phyloP scores from a whole-genome alignment of 2,113 vertebrate genomes.

The Anoplopoma fimbria region DNA sequence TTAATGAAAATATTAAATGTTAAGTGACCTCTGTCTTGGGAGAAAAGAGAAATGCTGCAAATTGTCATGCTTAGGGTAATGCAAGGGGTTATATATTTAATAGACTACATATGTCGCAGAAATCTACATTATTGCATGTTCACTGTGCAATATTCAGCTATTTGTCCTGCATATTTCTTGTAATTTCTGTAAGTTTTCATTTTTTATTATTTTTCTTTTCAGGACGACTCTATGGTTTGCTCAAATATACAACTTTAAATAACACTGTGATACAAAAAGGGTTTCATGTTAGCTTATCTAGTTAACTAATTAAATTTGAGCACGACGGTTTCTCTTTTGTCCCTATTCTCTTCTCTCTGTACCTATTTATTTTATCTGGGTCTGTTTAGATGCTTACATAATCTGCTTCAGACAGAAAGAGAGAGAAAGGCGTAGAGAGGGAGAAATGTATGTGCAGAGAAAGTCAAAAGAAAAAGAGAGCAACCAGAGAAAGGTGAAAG shows the following conservation, averaged over 20 bases:
- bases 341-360: neutral
- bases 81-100: neutral
- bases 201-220: neutral
- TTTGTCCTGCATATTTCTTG: neutral
- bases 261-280: neutral
- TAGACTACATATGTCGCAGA: neutral
- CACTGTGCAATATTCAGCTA: neutral
- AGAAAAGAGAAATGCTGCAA: slow-evolving; percentile 10
- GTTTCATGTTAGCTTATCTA: neutral
- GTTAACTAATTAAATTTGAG: neutral
- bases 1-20: slow-evolving; percentile 51
- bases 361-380: neutral
- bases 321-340: neutral
- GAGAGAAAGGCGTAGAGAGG: neutral
- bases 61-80: neutral
- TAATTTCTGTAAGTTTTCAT: neutral
- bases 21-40: neutral
- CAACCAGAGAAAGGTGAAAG: slow-evolving; percentile 28
- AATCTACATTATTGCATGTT: neutral
- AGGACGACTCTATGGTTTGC: neutral
- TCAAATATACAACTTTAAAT: neutral
- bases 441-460: neutral
- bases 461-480: slow-evolving; percentile 29
- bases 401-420: slow-evolving; percentile 4
- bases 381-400: slow-evolving; percentile 38